Evolutionary conservation across 1,140 invertebrate species (phyloP), one percentile per base, ranked within the genome.

Genomic region (Zaprionus davidi): DNA sequence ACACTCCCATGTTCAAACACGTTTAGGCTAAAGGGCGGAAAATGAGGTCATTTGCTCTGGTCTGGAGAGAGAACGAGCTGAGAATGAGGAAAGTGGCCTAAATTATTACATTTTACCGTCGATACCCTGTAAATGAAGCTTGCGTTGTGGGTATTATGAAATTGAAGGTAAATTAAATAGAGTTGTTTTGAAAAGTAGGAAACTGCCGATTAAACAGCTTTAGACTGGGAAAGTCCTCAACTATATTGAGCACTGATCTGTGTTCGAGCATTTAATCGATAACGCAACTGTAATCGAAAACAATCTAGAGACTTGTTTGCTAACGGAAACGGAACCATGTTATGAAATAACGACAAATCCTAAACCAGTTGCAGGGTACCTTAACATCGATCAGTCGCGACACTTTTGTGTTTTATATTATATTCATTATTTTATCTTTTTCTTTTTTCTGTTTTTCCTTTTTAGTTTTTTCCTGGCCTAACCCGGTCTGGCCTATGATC

Each of bases 21-120:
- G 76, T 79, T 79, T 78, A 46, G 63, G 62, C 51, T 53, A 79
- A 79, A 79, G 77, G 77, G 77, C 77, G 46, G 20, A 51, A 24
- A 51, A 69, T 57, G 70, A 74, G 55, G 67, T 63, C 24, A 56
- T 2, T 28, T 56, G 20, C 38, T 15, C 15, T 41, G 38, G 15
- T 9, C 17, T 26, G 51, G 49, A 26, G 12, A 17, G 31, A 58
- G 31, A 58, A 58, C 12, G 31, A 17, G 56, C 20, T 58, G 17
- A 22, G 56, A 58, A 36, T 51, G 31, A 36, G 56, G 56, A 36
- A 36, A 31, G n/a, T 58, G 31, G 56, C 31, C 31, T 58, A 17
- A 31, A 38, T 58, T 36, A 36, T n/a, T 17, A 20, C 12, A 31
- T 28, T 36, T 58, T 38, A 56, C n/a, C 2, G 20, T 36, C 15